Evolutionary conservation across 2,113 vertebrate species (phyloP).

Genomic region (Macrotus californicus): DNA sequence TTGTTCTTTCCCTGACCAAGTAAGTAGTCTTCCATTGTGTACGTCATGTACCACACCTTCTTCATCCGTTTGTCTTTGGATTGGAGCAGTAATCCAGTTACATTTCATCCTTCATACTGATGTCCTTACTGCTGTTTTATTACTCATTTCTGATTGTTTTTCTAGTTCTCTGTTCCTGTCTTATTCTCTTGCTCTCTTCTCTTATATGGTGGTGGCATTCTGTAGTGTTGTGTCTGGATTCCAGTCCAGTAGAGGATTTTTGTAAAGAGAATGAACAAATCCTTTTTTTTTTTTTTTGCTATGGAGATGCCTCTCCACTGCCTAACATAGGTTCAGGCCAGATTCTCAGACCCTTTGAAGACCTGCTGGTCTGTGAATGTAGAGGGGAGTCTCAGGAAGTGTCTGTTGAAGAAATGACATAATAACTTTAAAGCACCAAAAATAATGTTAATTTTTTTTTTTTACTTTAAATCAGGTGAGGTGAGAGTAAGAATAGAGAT

Average conservation of each 20-base stretch:
- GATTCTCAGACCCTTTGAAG: not conserved
- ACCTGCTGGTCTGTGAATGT: not conserved
- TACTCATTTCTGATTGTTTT: not conserved
- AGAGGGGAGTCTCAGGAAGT: not conserved
- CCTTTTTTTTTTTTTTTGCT: not conserved
- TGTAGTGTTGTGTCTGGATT: not conserved
- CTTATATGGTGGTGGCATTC: not conserved
- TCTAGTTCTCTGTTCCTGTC: not conserved
- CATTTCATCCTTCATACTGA: not conserved
- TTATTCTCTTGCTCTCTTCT: not conserved
- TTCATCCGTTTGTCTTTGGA: not conserved
- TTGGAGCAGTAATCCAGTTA: not conserved
- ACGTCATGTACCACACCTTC: not conserved
- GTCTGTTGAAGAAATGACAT: not conserved
- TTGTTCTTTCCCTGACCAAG: not conserved
- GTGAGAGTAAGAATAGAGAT: not conserved
- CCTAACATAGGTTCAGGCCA: not conserved
- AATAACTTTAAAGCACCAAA: not conserved
- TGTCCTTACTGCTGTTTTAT: not conserved
- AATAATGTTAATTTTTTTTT: not conserved
- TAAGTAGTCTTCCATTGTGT: not conserved
- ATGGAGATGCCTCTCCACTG: not conserved
- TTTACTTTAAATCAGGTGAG: not conserved
- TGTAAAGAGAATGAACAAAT: not conserved
- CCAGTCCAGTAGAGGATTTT: not conserved